Evolutionary conservation across 2,113 vertebrate species (phyloP).

Genomic region (Triplophysa rosa): DNA sequence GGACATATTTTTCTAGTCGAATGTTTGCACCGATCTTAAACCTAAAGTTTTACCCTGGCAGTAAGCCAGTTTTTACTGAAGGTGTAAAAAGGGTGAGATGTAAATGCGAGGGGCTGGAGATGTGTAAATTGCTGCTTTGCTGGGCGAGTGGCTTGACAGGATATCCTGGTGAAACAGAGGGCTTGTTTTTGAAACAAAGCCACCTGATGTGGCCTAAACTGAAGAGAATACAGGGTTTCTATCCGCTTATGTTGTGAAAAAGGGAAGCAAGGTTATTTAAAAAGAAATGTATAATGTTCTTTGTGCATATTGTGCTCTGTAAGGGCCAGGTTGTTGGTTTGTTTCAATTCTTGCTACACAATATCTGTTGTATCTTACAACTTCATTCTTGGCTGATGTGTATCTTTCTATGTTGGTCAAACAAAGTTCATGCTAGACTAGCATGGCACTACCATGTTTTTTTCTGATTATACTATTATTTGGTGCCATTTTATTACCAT

Average conservation of each 20-base stretch:
- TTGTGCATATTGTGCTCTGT: neutral
- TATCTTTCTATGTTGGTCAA: constrained; percentile 2
- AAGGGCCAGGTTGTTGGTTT: neutral
- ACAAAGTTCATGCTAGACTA: neutral
- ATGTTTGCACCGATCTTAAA: neutral
- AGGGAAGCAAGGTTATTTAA: too few relatives aligned
- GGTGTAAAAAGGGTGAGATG: constrained; percentile 4
- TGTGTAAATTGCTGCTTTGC: constrained; percentile 44
- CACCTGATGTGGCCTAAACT: neutral
- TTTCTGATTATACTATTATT: neutral
- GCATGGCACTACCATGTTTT: neutral
- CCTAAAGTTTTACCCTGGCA: neutral
- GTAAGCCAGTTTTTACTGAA: neutral
- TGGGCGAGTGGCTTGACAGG: constrained; percentile 66
- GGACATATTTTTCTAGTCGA: neutral
- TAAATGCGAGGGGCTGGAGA: constrained; percentile 8
- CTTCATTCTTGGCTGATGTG: constrained; percentile 16
- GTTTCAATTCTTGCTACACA: neutral
- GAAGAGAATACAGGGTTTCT: neutral
- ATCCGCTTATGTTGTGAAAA: neutral
- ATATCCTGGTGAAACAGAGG: constrained; percentile 72
- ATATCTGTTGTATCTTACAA: neutral
- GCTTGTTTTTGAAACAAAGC: constrained; percentile 42
- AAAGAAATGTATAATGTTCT: too few relatives aligned
- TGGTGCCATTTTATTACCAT: too few relatives aligned